Evolutionary conservation across 2,888 invertebrate species (phyloP), one percentile per base, ranked within the genome.

Genomic region (Oscheius sp.): DNA sequence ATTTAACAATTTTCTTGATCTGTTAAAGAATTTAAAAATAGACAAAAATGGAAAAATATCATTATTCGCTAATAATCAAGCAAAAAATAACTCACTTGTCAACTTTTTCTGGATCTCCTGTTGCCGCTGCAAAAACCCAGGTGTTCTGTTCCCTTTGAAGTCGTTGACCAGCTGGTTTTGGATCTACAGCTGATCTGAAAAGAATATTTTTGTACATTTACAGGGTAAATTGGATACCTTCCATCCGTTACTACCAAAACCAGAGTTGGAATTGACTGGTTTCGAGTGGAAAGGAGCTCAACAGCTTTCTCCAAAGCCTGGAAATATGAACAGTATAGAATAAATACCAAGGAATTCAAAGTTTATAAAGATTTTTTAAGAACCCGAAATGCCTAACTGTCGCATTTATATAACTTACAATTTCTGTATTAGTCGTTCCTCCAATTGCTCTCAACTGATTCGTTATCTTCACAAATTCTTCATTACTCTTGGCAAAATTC

Each of bases 171-270:
- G 59, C 59, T 2, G 59, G 59, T n/a, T 44, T 75, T 51, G 82
- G 82, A 61, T 82, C 82, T 24, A 79, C 81, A 28, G 80, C 80
- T 3, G 75, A 76, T 61, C 79, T 72, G 41, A 32, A 64, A 50
- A n/a, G 6, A 9, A 1, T 6, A 41, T 44, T 20, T 41, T 38
- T 38, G 14, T 20, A 28, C 24, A 22, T 36, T 57, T 38, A 8
- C 2, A n/a, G 8, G 17, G n/a, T n/a, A 47, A 62, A 47, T 3
- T 33, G 20, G 8, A 49, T 65, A 77, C 67, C 77, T 69, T 51
- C 83, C 83, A 70, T 83, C 83, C 1, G 83, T 83, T 14, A 83
- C 82, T 38, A 83, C 81, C 77, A 83, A 76, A 50, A 83, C 74
- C 22, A 83, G 68, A n/a, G 83, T 81, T 8, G 81, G 77, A 63